Base-by-base conservation (phyloP, 2,888 invertebrate species). In the Blastobasis lacticolella region DNA sequence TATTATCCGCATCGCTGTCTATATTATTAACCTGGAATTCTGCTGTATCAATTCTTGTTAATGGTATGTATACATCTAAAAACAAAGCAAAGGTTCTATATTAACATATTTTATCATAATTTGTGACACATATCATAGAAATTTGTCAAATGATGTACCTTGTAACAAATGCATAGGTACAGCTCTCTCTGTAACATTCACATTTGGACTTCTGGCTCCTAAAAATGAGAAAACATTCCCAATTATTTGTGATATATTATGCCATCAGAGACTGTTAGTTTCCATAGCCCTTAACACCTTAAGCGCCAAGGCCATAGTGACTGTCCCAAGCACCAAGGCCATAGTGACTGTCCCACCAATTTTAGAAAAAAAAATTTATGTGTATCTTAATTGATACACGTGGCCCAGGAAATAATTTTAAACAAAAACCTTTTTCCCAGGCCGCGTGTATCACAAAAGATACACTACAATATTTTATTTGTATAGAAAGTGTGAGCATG, bases 61-160 rank as follows among this genome's bases (percentile, higher is more conserved):
- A 57, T 0, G 85, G 86, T 55, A 88, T 86, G 60, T 81, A 83
- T 3, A 83, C 74, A 73, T 86, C 86, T 87, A 72, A 5, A 75
- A 78, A 23, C 38, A 3, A 23, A 23, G 23, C 23, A 23, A 23
- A 23, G 1, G 23, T 23, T 23, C 2, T 23, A 23, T 23, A 23
- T 23, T 23, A 23, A 23, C 23, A 23, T 23, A 23, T 23, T 23
- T 23, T 3, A 23, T 3, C 23, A 23, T 23, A 23, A 2, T 23
- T 23, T 23, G 23, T 3, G n/a, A 38, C 48, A 40, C 36, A 37
- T 49, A 45, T 8, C 9, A 23, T 38, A 46, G 40, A 38, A 10
- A 42, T 41, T 42, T 23, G n/a, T 8, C 5, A n/a, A 10, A 45
- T 10, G 36, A 36, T 46, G 7, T 70, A 86, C 86, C 85, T 81